Evolutionary conservation across 2,888 invertebrate genomes (phyloP).

Genomic region (Petrophora chlorosata): DNA sequence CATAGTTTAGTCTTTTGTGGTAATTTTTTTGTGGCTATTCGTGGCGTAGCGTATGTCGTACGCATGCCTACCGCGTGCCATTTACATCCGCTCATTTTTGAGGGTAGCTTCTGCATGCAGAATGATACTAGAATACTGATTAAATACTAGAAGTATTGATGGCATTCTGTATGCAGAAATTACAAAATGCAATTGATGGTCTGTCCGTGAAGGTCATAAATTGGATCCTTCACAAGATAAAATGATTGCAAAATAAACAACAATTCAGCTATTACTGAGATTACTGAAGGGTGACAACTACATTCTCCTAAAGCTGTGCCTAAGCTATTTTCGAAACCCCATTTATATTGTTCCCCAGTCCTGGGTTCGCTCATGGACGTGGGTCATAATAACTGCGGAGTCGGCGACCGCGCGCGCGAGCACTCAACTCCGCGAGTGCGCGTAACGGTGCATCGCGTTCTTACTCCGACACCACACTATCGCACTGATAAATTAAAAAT

Average conservation of each 20-base stretch:
- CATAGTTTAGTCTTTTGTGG: conserved; percentile 63
- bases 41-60: conserved; percentile 49
- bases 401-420: conserved; percentile 79
- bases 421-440: conserved; percentile 76
- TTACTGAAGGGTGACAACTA: too few species aligned
- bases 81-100: conserved; percentile 23
- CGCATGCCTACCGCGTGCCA: conserved; percentile 55
- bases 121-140: too few species aligned
- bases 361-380: conserved; percentile 40
- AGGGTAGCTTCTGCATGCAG: not conserved
- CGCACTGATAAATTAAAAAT: conserved; percentile 39
- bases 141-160: too few species aligned
- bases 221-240: too few species aligned
- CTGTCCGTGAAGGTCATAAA: too few species aligned
- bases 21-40: conserved; percentile 52
- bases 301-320: too few species aligned
- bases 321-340: too few species aligned
- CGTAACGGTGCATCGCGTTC: conserved; percentile 71
- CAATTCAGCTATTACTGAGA: too few species aligned
- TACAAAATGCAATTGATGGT: too few species aligned
- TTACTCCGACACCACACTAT: conserved; percentile 54
- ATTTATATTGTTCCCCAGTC: too few species aligned
- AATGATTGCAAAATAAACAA: too few species aligned
- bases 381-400: conserved; percentile 57
- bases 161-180: too few species aligned